Evolutionary conservation across 2,113 vertebrate genomes (phyloP), one percentile per base, ranked within the genome.

Genomic region (Stigmatopora nigra): DNA sequence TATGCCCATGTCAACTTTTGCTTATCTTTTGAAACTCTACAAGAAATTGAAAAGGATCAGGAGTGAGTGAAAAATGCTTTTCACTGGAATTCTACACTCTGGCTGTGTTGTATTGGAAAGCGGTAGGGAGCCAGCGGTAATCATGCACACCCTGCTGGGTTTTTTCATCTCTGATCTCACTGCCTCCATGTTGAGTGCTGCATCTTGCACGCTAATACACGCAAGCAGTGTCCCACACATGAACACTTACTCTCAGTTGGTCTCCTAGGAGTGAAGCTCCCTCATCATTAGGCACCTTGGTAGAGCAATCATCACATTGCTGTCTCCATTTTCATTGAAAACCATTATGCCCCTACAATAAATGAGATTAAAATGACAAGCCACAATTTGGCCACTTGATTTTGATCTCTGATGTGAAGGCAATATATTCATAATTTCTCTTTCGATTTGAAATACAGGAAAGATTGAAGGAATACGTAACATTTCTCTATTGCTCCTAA

Each of bases 51-150:
- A 72, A 75, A 65, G 62, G 64, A 78, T 66, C 20, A 65, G 48
- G 68, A 61, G 61, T 65, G 49, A 65, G 64, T 57, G 71, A 70
- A 61, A 64, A 56, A 56, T 31, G 22, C 53, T 56, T 56, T 13
- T 3, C 64, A 71, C 68, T 78, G 80, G 84, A 78, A 81, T 85
- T 75, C 68, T 45, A 74, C 66, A 67, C 68, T 73, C 77, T 69
- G 4, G 71, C 61, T 72, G 76, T 61, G 73, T 63, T 71, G 53
- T 81, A 68, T 78, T 79, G 79, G 76, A 76, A 65, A 63, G 70
- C 72, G 62, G 79, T 49, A 64, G 72, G 75, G 79, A 67, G 67
- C 62, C 35, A 70, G 45, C 46, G 6, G 65, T 80, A 86, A 86
- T 84, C 78, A 80, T 63, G 55, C 38, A 49, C 68, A 65, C 75